Conservation (phyloP, 2,113 vertebrate genomes). For the Neolamprologus caudopunctatus region DNA sequence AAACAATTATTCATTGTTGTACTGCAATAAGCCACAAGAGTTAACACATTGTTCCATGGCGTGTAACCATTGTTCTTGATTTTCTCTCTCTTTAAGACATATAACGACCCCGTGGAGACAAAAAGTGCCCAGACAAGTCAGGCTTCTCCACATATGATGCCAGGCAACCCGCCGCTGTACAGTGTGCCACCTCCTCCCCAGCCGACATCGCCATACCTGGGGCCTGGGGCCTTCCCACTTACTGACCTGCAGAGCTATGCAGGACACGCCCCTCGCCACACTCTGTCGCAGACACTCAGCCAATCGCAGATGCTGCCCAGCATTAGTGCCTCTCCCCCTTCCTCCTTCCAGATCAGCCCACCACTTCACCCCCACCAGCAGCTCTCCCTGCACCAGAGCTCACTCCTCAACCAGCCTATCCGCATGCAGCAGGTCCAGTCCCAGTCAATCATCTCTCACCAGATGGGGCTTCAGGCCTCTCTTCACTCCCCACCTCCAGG, state of each 20-base stretch:
- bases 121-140: conserved; percentile 82
- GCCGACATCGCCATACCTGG: conserved; percentile 83
- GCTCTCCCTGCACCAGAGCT: conserved; percentile 89
- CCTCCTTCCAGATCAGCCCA: conserved; percentile 94
- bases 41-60: background rate
- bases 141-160: conserved; percentile 89
- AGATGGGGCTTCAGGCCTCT: conserved; percentile 95
- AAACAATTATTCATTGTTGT: fast-evolving
- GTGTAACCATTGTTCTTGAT: background rate
- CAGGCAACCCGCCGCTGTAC: conserved; percentile 86
- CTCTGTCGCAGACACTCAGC: conserved; percentile 83
- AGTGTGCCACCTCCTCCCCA: conserved; percentile 82
- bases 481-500: conserved; percentile 90
- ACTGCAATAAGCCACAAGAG: background rate
- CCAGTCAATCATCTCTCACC: conserved; percentile 88
- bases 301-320: conserved; percentile 90
- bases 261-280: conserved; percentile 79
- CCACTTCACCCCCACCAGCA: conserved; percentile 88
- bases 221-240: conserved; percentile 87
- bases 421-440: conserved; percentile 95
- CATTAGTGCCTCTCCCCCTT: conserved; percentile 90
- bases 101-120: conserved; percentile 83
- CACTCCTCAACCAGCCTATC: conserved; percentile 90
- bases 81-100: conserved; percentile 72
- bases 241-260: conserved; percentile 90